Conservation (phyloP, 2,113 vertebrate species). For the Rhinogobius similis region DNA sequence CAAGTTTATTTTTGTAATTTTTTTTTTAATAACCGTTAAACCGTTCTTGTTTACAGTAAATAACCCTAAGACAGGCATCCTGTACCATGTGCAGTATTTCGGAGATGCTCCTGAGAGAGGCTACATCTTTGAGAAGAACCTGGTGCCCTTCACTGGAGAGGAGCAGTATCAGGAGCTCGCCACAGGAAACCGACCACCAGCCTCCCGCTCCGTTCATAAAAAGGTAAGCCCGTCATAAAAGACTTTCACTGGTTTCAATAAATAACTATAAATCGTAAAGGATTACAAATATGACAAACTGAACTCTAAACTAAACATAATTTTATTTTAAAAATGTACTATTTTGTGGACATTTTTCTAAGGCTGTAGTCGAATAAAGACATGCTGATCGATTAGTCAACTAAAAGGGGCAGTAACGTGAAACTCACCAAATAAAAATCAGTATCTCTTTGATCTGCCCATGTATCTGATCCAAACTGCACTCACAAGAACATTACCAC, state of each 20-base stretch:
- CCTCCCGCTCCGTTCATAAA: conserved; percentile 79
- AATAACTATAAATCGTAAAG: neutral
- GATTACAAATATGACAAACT: no score
- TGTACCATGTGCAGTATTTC: conserved; percentile 97
- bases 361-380: no score
- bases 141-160: conserved; percentile 88
- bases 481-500: no score
- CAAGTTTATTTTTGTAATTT: neutral
- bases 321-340: no score
- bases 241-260: neutral
- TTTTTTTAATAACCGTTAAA: neutral
- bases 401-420: no score
- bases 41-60: conserved; percentile 63
- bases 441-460: no score
- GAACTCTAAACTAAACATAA: no score
- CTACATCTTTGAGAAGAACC: conserved; percentile 94
- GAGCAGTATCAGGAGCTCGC: conserved; percentile 87
- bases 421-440: no score
- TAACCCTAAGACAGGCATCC: conserved; percentile 79
- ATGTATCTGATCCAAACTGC: no score
- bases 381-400: no score
- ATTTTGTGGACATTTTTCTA: no score
- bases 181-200: conserved; percentile 83
- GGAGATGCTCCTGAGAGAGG: conserved; percentile 92
- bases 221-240: conserved; percentile 78